phyloP scores from a whole-genome alignment of 2,888 invertebrate species.

The Aleiodes alternator region DNA sequence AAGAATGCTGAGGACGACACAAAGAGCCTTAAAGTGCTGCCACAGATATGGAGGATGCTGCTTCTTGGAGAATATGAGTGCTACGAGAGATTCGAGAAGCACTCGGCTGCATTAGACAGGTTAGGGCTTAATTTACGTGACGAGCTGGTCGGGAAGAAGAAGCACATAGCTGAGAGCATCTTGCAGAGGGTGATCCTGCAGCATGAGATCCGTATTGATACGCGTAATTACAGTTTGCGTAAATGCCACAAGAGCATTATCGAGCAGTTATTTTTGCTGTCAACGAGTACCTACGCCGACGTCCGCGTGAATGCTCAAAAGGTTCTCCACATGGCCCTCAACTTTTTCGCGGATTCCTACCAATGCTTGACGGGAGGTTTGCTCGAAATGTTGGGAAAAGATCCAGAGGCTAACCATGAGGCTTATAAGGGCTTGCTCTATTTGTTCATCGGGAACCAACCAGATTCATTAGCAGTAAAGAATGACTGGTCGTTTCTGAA shows the following conservation, averaged over 20 bases:
- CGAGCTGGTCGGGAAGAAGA: constrained; percentile 78
- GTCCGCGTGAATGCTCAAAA: constrained; percentile 83
- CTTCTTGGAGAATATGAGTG: constrained; percentile 78
- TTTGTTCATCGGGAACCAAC: constrained; percentile 83
- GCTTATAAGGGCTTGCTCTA: constrained; percentile 88
- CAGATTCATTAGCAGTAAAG: constrained; percentile 81
- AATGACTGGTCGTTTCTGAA: constrained; percentile 86
- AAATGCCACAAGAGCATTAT: constrained; percentile 80
- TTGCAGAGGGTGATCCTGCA: constrained; percentile 62
- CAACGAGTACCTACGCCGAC: constrained; percentile 82
- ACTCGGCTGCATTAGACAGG: constrained; percentile 82
- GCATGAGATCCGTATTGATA: constrained; percentile 71
- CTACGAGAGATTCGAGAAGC: constrained; percentile 79
- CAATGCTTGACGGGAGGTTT: constrained; percentile 81
- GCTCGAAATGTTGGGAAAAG: constrained; percentile 79
- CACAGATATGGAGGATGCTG: constrained; percentile 82
- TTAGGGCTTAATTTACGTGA: constrained; percentile 81
- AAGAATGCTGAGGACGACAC: constrained; percentile 86
- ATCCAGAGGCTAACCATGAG: constrained; percentile 81
- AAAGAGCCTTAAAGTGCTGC: constrained; percentile 80
- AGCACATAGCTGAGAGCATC: constrained; percentile 74
- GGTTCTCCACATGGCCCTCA: constrained; percentile 80
- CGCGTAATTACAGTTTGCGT: constrained; percentile 77
- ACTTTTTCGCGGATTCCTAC: constrained; percentile 84
- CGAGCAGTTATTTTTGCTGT: constrained; percentile 79